These are phyloP conservation scores for Harpalus rufipes DNA, from an alignment of 2,888 invertebrate genomes.

Conservation along the genomic window DNA sequence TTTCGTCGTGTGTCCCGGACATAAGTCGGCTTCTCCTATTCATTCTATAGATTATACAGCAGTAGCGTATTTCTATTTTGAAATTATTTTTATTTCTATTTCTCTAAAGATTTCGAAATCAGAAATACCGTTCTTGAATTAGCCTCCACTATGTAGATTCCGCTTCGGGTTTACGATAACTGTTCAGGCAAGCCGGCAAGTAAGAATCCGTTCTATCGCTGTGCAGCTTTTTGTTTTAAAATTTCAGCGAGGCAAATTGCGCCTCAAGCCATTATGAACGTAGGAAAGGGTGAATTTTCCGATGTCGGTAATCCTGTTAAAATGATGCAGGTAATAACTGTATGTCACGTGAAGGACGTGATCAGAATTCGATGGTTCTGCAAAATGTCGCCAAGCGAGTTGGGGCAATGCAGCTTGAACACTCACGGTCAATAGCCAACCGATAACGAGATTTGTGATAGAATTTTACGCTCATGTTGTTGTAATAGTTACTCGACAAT, in stretches of 20 bases:
- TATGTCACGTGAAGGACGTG: slow-evolving; percentile 57
- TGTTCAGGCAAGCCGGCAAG: slow-evolving; percentile 12
- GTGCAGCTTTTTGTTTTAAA: slow-evolving; percentile 54
- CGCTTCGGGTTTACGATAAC: slow-evolving; percentile 15
- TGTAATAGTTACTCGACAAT: slow-evolving; percentile 2
- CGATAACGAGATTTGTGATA: slow-evolving; percentile 29
- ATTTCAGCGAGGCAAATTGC: slow-evolving; percentile 37
- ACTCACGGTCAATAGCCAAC: slow-evolving; percentile 7
- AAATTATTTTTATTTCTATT: too few species aligned
- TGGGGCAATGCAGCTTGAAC: neutral
- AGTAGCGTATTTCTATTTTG: too few species aligned
- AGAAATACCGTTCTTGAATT: too few species aligned
- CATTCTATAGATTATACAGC: too few species aligned
- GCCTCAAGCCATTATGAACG: slow-evolving; percentile 26
- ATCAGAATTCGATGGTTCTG: slow-evolving; percentile 59
- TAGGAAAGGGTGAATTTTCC: slow-evolving; percentile 56
- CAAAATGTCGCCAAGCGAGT: slow-evolving; percentile 49
- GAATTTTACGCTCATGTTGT: slow-evolving; percentile 28
- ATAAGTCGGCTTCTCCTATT: too few species aligned
- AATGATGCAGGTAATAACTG: slow-evolving; percentile 58
- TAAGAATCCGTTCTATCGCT: slow-evolving; percentile 19
- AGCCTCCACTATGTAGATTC: neutral
- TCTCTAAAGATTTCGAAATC: too few species aligned
- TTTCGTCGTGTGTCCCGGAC: too few species aligned
- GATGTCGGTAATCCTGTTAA: slow-evolving; percentile 47